Conservation (phyloP, 2,113 vertebrate species). For the Dipodomys ordii region DNA sequence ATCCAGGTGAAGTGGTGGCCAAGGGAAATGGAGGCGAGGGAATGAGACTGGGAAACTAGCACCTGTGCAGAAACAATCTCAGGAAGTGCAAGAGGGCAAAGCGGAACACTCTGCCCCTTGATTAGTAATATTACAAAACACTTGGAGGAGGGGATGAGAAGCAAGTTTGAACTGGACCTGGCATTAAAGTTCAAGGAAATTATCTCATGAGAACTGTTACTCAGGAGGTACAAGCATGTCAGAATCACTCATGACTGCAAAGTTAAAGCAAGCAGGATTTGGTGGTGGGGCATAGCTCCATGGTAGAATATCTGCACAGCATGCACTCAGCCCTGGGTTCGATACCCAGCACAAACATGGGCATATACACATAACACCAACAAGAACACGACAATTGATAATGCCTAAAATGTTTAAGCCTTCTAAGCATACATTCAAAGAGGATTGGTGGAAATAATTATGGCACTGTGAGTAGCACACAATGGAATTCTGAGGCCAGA, state of each 20-base stretch:
- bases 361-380: not conserved
- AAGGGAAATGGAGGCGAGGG: not conserved
- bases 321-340: not conserved
- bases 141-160: not conserved
- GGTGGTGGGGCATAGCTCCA: not conserved
- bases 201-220: conserved; percentile 51
- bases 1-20: not conserved
- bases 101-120: not conserved
- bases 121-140: conserved; percentile 29
- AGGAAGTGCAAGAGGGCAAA: not conserved
- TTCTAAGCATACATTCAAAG: not conserved
- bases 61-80: not conserved
- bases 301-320: not conserved
- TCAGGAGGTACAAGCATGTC: conserved; percentile 4
- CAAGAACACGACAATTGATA: not conserved
- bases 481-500: not conserved
- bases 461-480: not conserved
- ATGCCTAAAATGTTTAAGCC: not conserved
- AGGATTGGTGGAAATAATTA: not conserved
- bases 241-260: conserved; percentile 7
- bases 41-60: not conserved
- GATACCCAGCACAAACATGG: no score
- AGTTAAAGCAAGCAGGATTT: conserved; percentile 5
- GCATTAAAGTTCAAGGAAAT: conserved; percentile 51
- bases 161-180: conserved; percentile 41